phyloP scores from a whole-genome alignment of 2,113 vertebrate genomes.

The Tragelaphus imberbis region DNA sequence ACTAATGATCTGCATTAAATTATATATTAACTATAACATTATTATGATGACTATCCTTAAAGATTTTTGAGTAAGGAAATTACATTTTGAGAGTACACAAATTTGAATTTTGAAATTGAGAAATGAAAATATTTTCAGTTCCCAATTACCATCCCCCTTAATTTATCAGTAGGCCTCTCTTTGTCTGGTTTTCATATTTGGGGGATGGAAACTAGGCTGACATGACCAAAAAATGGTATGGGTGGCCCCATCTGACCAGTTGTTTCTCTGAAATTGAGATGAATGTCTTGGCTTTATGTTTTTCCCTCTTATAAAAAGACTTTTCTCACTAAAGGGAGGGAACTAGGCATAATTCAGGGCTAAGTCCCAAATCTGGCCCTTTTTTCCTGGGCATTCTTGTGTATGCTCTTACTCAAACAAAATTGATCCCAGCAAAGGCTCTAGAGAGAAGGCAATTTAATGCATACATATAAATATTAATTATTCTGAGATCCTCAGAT shows the following conservation, averaged over 20 bases:
- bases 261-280: background rate
- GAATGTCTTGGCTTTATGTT: background rate
- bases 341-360: background rate
- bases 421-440: background rate
- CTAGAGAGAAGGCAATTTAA: background rate
- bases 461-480: background rate
- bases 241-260: background rate
- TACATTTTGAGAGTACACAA: background rate
- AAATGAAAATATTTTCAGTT: background rate
- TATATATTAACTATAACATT: background rate
- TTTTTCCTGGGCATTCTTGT: background rate
- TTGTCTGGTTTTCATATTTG: background rate
- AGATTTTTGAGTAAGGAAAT: background rate
- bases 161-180: background rate
- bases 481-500: background rate
- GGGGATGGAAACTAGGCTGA: background rate
- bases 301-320: background rate
- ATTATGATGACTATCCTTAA: background rate
- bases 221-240: background rate
- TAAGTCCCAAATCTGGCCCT: background rate
- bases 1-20: background rate
- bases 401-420: background rate
- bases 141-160: background rate
- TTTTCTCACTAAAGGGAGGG: background rate
- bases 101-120: background rate